phyloP scores from a whole-genome alignment of 2,888 invertebrate species.

The Tiliacea aurago region DNA sequence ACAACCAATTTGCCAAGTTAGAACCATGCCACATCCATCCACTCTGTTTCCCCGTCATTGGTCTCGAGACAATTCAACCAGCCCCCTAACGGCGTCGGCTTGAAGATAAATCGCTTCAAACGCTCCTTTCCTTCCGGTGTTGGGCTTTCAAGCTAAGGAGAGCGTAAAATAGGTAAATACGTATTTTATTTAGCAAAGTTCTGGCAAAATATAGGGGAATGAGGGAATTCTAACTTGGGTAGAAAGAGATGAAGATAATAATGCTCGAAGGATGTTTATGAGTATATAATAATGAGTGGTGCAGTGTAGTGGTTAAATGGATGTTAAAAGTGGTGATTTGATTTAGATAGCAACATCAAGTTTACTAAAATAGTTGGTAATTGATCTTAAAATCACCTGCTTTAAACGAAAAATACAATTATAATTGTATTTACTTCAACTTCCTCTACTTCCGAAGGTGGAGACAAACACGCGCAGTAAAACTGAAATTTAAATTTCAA shows the following conservation, averaged over 20 bases:
- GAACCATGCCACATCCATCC: slow-evolving; percentile 31
- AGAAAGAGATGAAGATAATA: slow-evolving; percentile 35
- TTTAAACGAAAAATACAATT: background rate
- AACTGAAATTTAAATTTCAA: background rate
- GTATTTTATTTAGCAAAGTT: slow-evolving; percentile 76
- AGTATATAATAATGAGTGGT: background rate
- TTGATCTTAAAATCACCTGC: background rate
- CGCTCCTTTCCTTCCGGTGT: slow-evolving; percentile 75
- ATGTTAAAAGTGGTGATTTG: background rate
- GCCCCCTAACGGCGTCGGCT: slow-evolving; percentile 73
- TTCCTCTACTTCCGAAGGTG: background rate
- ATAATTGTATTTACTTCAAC: background rate
- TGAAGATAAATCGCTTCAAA: slow-evolving; percentile 78
- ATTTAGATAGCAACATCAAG: background rate
- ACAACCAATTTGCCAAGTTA: background rate
- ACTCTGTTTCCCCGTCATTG: slow-evolving; percentile 28
- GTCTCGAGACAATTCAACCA: slow-evolving; percentile 65
- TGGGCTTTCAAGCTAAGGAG: slow-evolving; percentile 75
- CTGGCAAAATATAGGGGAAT: slow-evolving; percentile 52
- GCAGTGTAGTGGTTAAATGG: background rate
- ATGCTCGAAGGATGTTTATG: slow-evolving; percentile 9
- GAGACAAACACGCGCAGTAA: background rate
- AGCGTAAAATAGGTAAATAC: slow-evolving; percentile 80
- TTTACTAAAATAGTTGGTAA: background rate
- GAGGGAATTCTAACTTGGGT: slow-evolving; percentile 17